Percentiles rank a stretch among this genome's conserved stretches.
phyloP scores from a whole-genome alignment of 1,140 invertebrate genomes.

The Pentalonia nigronervosa region DNA sequence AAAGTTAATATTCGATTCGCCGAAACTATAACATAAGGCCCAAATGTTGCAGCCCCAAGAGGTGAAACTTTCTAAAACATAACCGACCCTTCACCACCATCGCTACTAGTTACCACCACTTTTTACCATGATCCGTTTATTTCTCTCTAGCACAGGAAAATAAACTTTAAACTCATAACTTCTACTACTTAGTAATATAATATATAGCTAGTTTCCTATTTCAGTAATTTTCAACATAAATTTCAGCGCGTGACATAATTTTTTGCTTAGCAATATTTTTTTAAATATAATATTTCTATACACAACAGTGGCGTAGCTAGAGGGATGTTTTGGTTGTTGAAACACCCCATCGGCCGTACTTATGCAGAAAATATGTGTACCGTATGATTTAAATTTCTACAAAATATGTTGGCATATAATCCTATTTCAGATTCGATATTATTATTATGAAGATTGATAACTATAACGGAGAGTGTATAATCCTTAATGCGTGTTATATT shows the following conservation, averaged over 20 bases:
- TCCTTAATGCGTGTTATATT: too few relatives aligned
- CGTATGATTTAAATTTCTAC: too few relatives aligned
- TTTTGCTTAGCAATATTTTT: background rate
- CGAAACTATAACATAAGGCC: background rate
- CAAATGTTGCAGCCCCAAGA: background rate
- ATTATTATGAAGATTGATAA: too few relatives aligned
- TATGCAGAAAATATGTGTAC: too few relatives aligned
- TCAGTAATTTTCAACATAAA: background rate
- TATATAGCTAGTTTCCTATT: background rate
- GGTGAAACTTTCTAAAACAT: slow-evolving; percentile 18
- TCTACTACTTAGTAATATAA: background rate
- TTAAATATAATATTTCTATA: background rate
- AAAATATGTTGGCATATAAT: too few relatives aligned
- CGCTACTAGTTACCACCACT: background rate
- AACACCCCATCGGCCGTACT: too few relatives aligned
- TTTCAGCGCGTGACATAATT: background rate
- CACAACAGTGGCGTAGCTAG: background rate
- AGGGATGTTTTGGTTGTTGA: too few relatives aligned
- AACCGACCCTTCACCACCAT: background rate
- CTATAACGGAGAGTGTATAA: too few relatives aligned
- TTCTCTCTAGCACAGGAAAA: background rate
- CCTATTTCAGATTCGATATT: too few relatives aligned
- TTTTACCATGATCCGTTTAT: background rate
- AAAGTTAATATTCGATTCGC: slow-evolving; percentile 1
- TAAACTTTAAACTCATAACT: background rate